These are phyloP conservation scores for Indicator maculatus DNA, from an alignment of 2,113 vertebrate species.

Conservation along the genomic window DNA sequence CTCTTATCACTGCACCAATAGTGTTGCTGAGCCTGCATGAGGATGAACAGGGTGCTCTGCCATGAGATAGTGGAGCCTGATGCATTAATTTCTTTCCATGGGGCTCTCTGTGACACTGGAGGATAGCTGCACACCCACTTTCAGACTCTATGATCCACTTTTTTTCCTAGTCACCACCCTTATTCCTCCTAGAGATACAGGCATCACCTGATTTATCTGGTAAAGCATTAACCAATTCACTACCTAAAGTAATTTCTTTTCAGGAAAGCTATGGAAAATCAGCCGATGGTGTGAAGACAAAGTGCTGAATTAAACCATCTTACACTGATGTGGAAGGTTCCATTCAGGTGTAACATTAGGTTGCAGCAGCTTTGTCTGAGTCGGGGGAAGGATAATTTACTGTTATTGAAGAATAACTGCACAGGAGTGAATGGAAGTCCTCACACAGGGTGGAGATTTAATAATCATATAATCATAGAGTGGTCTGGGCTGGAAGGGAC, in stretches of 20 bases:
- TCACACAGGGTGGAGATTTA: neutral
- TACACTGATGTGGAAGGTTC: neutral
- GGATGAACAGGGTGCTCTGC: accelerated
- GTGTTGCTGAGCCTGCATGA: neutral
- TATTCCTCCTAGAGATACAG: neutral
- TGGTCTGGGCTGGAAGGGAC: too few species aligned
- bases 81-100: neutral
- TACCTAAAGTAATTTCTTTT: neutral
- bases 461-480: neutral
- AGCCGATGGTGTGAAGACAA: neutral
- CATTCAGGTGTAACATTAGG: neutral
- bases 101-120: neutral
- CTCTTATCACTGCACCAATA: neutral
- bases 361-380: neutral
- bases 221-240: neutral
- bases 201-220: neutral
- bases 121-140: neutral
- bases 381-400: neutral
- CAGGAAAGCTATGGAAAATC: neutral
- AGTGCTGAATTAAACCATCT: neutral
- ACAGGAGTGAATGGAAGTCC: neutral
- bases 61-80: neutral
- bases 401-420: neutral
- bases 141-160: neutral
- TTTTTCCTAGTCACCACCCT: neutral